phyloP scores from a whole-genome alignment of 2,888 invertebrate species.

The Leucophenga montana region DNA sequence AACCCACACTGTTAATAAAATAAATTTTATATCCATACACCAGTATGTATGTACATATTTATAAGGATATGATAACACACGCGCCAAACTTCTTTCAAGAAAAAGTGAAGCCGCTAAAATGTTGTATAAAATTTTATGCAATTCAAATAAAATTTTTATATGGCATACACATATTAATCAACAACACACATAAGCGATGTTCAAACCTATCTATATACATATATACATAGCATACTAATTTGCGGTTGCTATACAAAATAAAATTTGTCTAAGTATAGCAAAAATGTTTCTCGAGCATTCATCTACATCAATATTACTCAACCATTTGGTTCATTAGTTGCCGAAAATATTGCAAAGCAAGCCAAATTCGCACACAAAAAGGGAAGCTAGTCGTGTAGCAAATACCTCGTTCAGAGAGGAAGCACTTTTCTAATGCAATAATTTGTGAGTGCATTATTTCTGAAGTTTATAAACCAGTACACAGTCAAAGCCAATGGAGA shows the following conservation, averaged over 20 bases:
- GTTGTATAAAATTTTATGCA: too few species aligned
- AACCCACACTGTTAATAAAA: too few species aligned
- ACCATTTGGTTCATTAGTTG: slow-evolving; percentile 50
- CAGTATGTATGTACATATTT: too few species aligned
- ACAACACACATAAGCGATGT: too few species aligned
- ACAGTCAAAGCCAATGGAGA: slow-evolving; percentile 17
- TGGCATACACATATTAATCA: too few species aligned
- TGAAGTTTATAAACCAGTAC: slow-evolving; percentile 42
- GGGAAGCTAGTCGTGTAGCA: not conserved
- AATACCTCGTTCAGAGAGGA: slow-evolving; percentile 15
- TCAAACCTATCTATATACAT: too few species aligned
- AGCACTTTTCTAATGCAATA: slow-evolving; percentile 26
- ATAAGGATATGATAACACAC: too few species aligned
- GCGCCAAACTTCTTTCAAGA: too few species aligned
- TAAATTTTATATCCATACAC: too few species aligned
- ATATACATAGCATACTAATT: not conserved
- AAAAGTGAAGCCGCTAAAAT: not conserved
- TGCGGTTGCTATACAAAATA: not conserved
- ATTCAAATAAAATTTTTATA: too few species aligned
- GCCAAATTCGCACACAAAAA: too few species aligned
- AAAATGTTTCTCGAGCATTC: not conserved
- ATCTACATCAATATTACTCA: slow-evolving; percentile 12
- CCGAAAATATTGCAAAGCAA: slow-evolving; percentile 11
- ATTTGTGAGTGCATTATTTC: slow-evolving; percentile 52
- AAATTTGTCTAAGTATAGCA: too few species aligned